These are phyloP conservation scores for Gandaritis pyraliata DNA, from an alignment of 2,888 invertebrate species.

Conservation along the genomic window DNA sequence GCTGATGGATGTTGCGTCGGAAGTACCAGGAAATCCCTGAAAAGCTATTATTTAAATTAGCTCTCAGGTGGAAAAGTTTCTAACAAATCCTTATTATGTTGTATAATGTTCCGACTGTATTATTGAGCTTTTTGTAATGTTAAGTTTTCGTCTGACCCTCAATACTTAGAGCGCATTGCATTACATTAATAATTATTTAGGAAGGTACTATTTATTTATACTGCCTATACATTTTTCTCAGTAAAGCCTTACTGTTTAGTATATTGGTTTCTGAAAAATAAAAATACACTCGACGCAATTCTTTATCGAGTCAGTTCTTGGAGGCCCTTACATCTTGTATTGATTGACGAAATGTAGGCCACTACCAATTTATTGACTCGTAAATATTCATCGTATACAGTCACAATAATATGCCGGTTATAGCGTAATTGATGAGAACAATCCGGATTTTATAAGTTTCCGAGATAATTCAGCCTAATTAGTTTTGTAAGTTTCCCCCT, in stretches of 20 bases:
- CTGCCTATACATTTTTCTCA: too few relatives aligned
- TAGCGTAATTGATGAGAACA: slow-evolving; percentile 42
- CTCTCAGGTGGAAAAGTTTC: slow-evolving; percentile 21
- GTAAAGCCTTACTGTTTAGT: neutral
- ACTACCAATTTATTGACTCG: slow-evolving; percentile 60
- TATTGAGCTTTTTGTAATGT: too few relatives aligned
- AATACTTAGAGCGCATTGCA: too few relatives aligned
- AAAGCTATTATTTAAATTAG: slow-evolving; percentile 30
- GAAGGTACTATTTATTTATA: too few relatives aligned
- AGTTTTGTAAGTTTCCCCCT: slow-evolving; percentile 15
- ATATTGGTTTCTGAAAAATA: slow-evolving; percentile 7
- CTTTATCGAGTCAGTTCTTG: slow-evolving; percentile 56
- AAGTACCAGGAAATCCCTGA: slow-evolving; percentile 27
- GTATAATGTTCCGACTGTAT: too few relatives aligned
- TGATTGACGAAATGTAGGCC: slow-evolving; percentile 73
- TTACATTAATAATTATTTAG: too few relatives aligned
- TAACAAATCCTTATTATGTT: neutral
- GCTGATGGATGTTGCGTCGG: slow-evolving; percentile 57
- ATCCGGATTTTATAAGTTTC: slow-evolving; percentile 31
- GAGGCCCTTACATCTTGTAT: slow-evolving; percentile 54
- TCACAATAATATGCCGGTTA: slow-evolving; percentile 51
- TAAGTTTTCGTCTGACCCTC: too few relatives aligned
- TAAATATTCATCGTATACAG: slow-evolving; percentile 63
- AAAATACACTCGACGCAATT: slow-evolving; percentile 50
- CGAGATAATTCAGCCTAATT: slow-evolving; percentile 12